Base-by-base conservation (phyloP, 2,888 invertebrate genomes). In the Artemia sp. region DNA sequence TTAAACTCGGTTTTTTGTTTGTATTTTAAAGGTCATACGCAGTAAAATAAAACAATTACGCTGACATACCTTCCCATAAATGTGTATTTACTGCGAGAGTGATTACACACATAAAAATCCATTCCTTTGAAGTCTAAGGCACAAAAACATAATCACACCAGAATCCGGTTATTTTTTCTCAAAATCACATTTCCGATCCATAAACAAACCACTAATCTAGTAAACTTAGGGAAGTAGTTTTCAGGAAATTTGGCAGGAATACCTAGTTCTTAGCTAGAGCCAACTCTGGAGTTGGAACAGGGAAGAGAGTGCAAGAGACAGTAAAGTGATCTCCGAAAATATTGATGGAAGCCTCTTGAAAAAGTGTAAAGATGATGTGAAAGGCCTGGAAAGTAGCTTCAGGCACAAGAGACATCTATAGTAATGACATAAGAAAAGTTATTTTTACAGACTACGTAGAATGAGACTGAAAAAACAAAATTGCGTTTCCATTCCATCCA, bases 261-360 rank as follows among this genome's bases (percentile, higher is more conserved):
- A n/a, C 10, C 14, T 58, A 19, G n/a, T 24, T 58, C 64, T 19
- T 24, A 58, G 64, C 64, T 58, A 58, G 64, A n/a, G 24, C 64
- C n/a, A 58, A 58, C 64, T 58, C 64, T n/a, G 64, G 64, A 58
- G 64, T 58, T 58, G 64, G 64, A 58, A 58, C 64, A 24, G 24
- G 11, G 24, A 24, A 19, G 64, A 58, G 64, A 58, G 64, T 24
- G 38, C 38, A 38, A 38, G 38, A 38, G 38, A 38, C 38, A 19
- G 24, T n/a, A n/a, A 58, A 58, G 64, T 24, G 64, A 58, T 58
- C 64, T 58, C 64, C 64, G 64, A 58, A 58, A 58, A 58, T 58
- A 58, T 58, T 58, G 64, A 58, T 58, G 10, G 8, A 24, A 24
- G 64, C 64, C 14, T 58, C 10, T 58, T 58, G 14, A 10, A 58